Percentiles rank a stretch among this genome's conserved stretches.
Evolutionary conservation across 2,113 vertebrate species (phyloP).

Genomic region (Vanacampus margaritifer): DNA sequence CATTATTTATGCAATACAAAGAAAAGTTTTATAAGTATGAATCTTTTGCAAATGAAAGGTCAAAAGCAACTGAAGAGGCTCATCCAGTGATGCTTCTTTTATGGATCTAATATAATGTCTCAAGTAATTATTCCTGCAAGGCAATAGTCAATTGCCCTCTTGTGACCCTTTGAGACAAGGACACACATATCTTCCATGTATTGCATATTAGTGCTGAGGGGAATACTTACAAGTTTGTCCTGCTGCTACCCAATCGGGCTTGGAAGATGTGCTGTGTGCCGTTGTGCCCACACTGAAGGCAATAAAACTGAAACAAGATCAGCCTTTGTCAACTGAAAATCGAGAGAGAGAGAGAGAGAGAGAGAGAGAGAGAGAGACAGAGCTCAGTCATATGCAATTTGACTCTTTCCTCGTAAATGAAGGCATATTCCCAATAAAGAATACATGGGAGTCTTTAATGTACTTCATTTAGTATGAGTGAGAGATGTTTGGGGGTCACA

Average conservation of each 20-base stretch:
- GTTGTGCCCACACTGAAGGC: slow-evolving; percentile 31
- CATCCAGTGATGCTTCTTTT: slow-evolving; percentile 14
- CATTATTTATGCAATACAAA: no score
- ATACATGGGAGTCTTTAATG: background rate
- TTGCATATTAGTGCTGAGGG: background rate
- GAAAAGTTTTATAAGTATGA: background rate
- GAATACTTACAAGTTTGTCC: slow-evolving; percentile 25
- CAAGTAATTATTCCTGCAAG: slow-evolving; percentile 27
- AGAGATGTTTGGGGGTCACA: background rate
- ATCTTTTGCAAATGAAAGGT: slow-evolving; percentile 9
- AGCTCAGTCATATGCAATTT: background rate
- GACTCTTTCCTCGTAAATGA: slow-evolving; percentile 1
- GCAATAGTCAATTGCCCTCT: slow-evolving; percentile 4
- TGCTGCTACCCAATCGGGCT: slow-evolving; percentile 9
- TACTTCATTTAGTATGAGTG: background rate
- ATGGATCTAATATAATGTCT: slow-evolving; percentile 25
- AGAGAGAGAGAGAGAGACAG: background rate
- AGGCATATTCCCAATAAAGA: background rate
- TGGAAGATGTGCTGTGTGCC: slow-evolving; percentile 24
- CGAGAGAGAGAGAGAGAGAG: no score
- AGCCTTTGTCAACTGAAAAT: slow-evolving; percentile 28
- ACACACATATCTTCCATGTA: background rate
- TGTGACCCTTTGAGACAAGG: slow-evolving; percentile 7
- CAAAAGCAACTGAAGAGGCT: slow-evolving; percentile 2
- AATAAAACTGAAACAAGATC: slow-evolving; percentile 43